Base-by-base conservation (phyloP, 2,888 invertebrate genomes). In the Ceraclea dissimilis region DNA sequence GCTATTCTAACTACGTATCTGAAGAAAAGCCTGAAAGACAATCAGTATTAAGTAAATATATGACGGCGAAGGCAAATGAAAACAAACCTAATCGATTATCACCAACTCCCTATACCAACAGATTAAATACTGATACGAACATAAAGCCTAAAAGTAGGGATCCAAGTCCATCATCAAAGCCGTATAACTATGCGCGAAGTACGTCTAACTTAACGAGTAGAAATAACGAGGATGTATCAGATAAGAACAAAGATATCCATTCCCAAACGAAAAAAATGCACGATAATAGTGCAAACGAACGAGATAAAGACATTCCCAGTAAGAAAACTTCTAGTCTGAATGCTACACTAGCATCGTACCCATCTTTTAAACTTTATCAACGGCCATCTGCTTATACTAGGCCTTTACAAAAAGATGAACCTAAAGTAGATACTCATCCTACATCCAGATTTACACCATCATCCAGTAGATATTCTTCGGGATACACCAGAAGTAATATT, bases 251-350 rank as follows among this genome's bases (percentile, higher is more conserved):
- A 22, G 48, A 53, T 5, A 31, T 46, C 8, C 46, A 18, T 19
- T 46, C 46, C 46, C 18, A 46, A 19, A 46, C 19, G 20, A 53
- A 61, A 20, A 60, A 59, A 69, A 71, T 67, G 49, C 74, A 81
- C 62, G 84, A 84, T 66, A 74, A 79, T 13, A 83, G 81, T 66
- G 79, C 82, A 59, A 68, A 70, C 62, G 78, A 75, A 66, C 62
- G 63, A 48, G 64, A 63, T 51, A 78, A 74, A 74, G 74, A 77
- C 76, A 76, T 77, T 76, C 76, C 77, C 73, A 75, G 68, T 65
- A 77, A 77, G 74, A 75, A 76, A 67, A 67, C 76, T 16, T 39
- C 39, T 39, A 39, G 39, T 39, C 39, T 39, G 39, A 39, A 16
- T 16, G 39, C 39, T n/a, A 39, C 39, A 39, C 13, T 39, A 39